A percentile compares a stretch with the other conserved stretches of the same genome.
Evolutionary conservation across 2,888 invertebrate genomes (phyloP).

Genomic region (Troilus luridus): DNA sequence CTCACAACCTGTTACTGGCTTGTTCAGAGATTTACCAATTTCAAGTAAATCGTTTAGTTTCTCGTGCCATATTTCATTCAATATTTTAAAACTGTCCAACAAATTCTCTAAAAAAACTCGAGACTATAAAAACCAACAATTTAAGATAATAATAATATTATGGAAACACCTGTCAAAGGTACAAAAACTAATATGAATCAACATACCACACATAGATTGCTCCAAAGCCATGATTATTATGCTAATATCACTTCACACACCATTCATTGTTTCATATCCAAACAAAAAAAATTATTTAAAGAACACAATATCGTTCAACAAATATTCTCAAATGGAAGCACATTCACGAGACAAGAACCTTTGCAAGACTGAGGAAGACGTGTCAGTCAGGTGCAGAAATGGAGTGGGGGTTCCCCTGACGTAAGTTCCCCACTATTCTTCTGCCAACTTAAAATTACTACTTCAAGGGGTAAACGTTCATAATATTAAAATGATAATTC

Average conservation of each 20-base stretch:
- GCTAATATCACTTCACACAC: too few relatives aligned
- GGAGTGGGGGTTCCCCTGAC: conserved; percentile 1
- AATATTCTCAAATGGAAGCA: not conserved
- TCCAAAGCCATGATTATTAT: conserved; percentile 31
- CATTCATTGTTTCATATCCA: too few relatives aligned
- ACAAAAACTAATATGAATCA: not conserved
- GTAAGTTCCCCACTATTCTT: conserved; percentile 25
- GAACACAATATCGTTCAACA: not conserved
- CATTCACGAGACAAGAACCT: not conserved
- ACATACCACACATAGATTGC: conserved; percentile 25
- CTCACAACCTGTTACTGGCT: too few relatives aligned
- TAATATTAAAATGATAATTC: not conserved
- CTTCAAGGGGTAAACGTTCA: not conserved
- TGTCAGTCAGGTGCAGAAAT: conserved; percentile 19
- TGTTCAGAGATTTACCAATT: too few relatives aligned
- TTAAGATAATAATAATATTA: not conserved
- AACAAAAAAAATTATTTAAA: not conserved
- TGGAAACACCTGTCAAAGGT: not conserved
- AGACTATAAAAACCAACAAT: not conserved
- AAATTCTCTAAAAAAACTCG: not conserved
- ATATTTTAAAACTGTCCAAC: not conserved
- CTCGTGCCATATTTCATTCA: not conserved
- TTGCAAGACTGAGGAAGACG: conserved; percentile 18
- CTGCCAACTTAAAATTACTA: not conserved
- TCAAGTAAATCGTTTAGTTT: too few relatives aligned